Base-by-base conservation (phyloP, 2,113 vertebrate genomes). In the Gobiocypris rarus region DNA sequence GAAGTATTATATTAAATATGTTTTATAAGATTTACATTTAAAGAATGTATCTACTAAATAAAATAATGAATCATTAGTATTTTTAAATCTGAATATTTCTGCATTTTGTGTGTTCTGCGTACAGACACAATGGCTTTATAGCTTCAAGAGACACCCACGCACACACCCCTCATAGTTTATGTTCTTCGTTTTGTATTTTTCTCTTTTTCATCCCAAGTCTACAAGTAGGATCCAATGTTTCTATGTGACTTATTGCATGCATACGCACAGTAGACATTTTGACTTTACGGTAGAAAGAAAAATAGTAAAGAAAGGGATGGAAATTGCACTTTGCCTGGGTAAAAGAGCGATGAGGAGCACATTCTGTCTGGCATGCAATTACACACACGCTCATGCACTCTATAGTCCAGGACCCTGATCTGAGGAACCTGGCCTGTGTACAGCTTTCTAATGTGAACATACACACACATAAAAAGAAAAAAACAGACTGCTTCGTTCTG, bases 351-450 rank as follows among this genome's bases (percentile, higher is more conserved):
- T 93, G 92, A 93, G 86, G 86, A 83, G 79, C 87, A 89, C 77
- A 93, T 92, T 94, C 80, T 82, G 48, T 90, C 86, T 91, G 92
- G 90, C 92, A 91, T 82, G 92, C 82, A 54, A 70, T 83, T 34
- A 89, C 86, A 70, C 59, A 67, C 86, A 31, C 24, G 24, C 41
- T 48, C 77, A 80, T 65, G 59, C 31, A 41, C 75, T 59, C 52
- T 43, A 5, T 24, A 61, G 43, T 56, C 28, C 13, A 70, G 65
- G 17, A 41, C 31, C 19, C 65, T 82, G 65, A 70, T 54, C 63
- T 41, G 80, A 70, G 48, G 31, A 70, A 56, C 65, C 65, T 81
- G 78, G 76, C 78, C 43, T 71, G 31, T 82, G 80, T 41, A 65
- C 43, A 76, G 41, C 17, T 83, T 83, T 74, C 41, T 50, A 83